phyloP scores from a whole-genome alignment of 2,888 invertebrate species.

The Oligia fasciuncula region DNA sequence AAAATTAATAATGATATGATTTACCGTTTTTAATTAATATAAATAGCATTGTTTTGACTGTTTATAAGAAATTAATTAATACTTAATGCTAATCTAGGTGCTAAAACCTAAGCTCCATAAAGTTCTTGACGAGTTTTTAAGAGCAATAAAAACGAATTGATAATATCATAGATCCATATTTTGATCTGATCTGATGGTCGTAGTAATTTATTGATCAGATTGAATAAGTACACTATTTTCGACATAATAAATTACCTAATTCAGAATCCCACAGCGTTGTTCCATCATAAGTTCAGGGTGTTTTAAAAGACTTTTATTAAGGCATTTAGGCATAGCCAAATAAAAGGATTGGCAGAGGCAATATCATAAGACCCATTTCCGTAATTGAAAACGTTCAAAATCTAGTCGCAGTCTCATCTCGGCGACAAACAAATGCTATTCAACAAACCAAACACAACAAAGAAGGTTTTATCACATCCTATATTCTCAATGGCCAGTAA shows the following conservation, averaged over 20 bases:
- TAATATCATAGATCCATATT: neutral
- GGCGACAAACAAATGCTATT: neutral
- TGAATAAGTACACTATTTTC: neutral
- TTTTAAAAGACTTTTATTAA: neutral
- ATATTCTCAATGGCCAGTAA: constrained; percentile 17
- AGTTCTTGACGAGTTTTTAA: neutral
- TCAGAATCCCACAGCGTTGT: neutral
- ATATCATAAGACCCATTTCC: no score
- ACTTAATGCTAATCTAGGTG: neutral
- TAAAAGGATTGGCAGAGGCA: neutral
- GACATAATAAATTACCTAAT: neutral
- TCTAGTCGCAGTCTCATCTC: no score
- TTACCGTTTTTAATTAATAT: constrained; percentile 24
- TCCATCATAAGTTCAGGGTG: neutral
- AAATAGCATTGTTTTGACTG: neutral
- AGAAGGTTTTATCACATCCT: constrained; percentile 7
- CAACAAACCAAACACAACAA: constrained; percentile 25
- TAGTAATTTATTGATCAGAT: neutral
- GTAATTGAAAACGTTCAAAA: no score
- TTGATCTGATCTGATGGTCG: neutral
- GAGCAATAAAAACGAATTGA: neutral
- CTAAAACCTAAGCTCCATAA: constrained; percentile 36
- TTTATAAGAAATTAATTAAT: constrained; percentile 30
- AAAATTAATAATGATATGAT: constrained; percentile 3
- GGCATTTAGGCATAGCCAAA: neutral